Base-by-base conservation (phyloP, 2,113 vertebrate species). In the Conger conger region DNA sequence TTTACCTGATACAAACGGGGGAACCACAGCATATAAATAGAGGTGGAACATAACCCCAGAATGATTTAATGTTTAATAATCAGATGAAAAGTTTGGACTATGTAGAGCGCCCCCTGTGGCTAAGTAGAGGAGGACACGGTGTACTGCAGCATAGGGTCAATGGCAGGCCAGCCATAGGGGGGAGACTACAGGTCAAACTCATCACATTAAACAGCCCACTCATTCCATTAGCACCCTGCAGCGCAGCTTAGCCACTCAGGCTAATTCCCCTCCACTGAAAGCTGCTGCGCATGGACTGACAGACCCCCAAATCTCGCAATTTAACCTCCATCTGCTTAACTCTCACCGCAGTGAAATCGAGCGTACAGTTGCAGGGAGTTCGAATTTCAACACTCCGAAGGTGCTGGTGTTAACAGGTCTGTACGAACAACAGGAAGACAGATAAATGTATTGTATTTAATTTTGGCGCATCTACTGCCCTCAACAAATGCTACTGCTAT, bases 21-120 rank as follows among this genome's bases (percentile, higher is more conserved):
- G 27, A 9, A 40, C 36, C 57, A 63, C 17, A 45, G 27, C 63
- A 42, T 42, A 33, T 27, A 4, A 11, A 77, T 27, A 78, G 38
- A 50, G 27, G 20, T 27, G 36, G 11, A 45, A 42, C 36, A 13
- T 16, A 11, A 23, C 27, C 57, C 23, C 57, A 63, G 57, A 1
- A 63, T 5, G 3, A 63, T 27, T 27, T 63, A 23, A 20, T 16
- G 54, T 63, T 63, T 63, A 27, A 27, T 8, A 63, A n/a, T 17
- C 35, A 27, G 20, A 40, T 57, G 17, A 37, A 50, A 35, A 54
- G 23, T 13, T 33, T 53, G 1, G 5, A 81, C 35, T 23, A 54
- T 42, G 45, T 68, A 86, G 40, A 54, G 35, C 54, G 89, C 81
- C 86, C 79, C 40, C 27, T 42, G 54, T 79, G 86, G 83, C 81